phyloP scores from a whole-genome alignment of 2,113 vertebrate species.

The Mobula hypostoma region DNA sequence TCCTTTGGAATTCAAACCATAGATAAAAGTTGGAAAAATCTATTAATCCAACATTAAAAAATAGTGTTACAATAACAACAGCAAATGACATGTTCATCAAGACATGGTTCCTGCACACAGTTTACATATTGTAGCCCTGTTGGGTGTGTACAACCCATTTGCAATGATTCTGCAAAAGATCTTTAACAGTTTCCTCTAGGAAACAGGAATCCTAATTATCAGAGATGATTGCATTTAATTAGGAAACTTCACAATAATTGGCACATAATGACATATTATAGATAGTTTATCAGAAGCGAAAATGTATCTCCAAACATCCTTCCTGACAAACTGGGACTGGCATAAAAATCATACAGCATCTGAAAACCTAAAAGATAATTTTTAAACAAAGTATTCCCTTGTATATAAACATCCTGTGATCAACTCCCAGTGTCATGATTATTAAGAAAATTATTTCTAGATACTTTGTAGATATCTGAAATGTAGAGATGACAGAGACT shows the following conservation, averaged over 20 bases:
- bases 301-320: neutral
- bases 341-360: neutral
- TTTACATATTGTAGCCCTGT: neutral
- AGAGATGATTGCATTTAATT: neutral
- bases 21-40: too few relatives aligned
- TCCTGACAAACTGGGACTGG: neutral
- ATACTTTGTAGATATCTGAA: neutral
- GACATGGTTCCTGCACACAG: too few relatives aligned
- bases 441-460: neutral
- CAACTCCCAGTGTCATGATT: neutral
- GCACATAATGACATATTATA: neutral
- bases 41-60: neutral
- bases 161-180: neutral
- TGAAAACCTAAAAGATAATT: neutral
- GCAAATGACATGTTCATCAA: neutral
- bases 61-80: neutral
- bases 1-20: neutral
- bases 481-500: too few relatives aligned
- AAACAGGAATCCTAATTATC: conserved; percentile 14
- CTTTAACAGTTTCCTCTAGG: neutral
- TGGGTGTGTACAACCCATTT: neutral
- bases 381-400: neutral
- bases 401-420: neutral
- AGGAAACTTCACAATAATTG: neutral
- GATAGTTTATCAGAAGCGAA: neutral